Evolutionary conservation across 2,888 invertebrate species (phyloP).

Genomic region (Mythimna loreyi): DNA sequence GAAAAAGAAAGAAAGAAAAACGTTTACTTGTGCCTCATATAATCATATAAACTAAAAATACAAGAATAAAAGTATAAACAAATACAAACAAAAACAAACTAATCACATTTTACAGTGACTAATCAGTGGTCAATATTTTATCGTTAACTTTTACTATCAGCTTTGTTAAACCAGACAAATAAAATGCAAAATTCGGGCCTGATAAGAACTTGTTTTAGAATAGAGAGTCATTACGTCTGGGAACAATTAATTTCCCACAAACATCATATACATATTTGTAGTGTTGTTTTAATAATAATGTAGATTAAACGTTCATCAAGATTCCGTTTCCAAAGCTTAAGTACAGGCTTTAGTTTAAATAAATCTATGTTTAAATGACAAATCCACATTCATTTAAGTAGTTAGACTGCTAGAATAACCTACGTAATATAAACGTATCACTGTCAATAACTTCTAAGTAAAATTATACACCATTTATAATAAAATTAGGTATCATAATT

Average conservation of each 20-base stretch:
- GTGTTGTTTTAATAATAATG: neutral
- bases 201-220: neutral
- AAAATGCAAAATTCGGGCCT: neutral
- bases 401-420: no score
- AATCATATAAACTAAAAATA: no score
- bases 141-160: no score
- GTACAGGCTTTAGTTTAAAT: neutral
- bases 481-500: neutral
- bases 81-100: no score
- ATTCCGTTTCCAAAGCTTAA: neutral
- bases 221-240: neutral
- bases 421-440: neutral
- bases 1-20: no score
- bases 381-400: no score
- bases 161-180: neutral
- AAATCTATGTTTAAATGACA: neutral
- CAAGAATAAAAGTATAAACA: no score
- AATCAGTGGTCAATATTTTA: no score
- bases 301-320: neutral
- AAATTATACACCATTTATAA: conserved; percentile 1
- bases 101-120: no score
- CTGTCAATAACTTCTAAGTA: neutral
- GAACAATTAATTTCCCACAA: neutral
- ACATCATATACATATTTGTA: neutral
- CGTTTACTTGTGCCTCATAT: no score